A percentile compares a stretch with the other conserved stretches of the same genome.
Evolutionary conservation across 2,113 vertebrate species (phyloP).

Genomic region (Dissostichus mawsoni): DNA sequence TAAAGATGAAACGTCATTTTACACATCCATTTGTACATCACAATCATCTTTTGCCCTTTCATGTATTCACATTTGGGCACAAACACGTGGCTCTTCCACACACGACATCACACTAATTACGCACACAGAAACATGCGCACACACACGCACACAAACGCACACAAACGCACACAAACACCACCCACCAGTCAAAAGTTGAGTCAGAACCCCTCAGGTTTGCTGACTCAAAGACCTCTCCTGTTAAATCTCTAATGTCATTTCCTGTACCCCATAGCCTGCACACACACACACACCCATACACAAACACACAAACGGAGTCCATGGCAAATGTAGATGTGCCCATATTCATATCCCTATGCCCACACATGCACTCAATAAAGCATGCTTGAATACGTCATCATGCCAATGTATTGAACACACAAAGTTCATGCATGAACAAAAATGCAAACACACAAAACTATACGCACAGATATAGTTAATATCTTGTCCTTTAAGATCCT

Average conservation of each 20-base stretch:
- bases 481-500: not conserved
- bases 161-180: conserved; percentile 34
- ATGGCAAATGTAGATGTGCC: conserved; percentile 19
- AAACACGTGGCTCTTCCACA: conserved; percentile 51
- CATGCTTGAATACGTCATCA: conserved; percentile 27
- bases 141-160: conserved; percentile 26
- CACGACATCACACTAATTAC: conserved; percentile 31
- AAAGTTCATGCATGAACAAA: conserved; percentile 17
- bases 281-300: not conserved
- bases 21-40: conserved; percentile 1
- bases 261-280: conserved; percentile 16
- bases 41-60: conserved; percentile 56
- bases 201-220: conserved; percentile 65
- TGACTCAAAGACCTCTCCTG: conserved; percentile 63
- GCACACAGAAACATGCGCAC: conserved; percentile 35
- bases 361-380: conserved; percentile 29
- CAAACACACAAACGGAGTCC: not conserved
- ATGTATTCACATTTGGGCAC: conserved; percentile 38
- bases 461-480: not conserved
- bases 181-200: conserved; percentile 54
- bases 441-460: not conserved
- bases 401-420: not conserved
- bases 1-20: conserved; percentile 10
- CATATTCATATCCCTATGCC: conserved; percentile 28
- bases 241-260: conserved; percentile 44